Base-by-base conservation (phyloP, 1,140 invertebrate species). In the Ctenoplectra terminalis region DNA sequence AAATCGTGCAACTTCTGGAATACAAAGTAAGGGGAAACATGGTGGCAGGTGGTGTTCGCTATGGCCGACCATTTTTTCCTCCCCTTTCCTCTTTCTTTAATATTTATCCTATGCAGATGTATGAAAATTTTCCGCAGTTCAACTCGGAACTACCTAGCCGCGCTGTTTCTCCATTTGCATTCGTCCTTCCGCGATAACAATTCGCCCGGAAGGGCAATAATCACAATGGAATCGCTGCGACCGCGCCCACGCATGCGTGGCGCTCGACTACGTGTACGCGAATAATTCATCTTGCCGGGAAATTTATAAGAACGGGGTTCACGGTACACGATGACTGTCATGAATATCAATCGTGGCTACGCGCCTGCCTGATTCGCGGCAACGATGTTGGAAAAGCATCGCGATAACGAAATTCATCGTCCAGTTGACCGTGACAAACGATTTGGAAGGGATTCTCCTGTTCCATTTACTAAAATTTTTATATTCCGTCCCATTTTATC, bases 291-390 rank as follows among this genome's bases (percentile, higher is more conserved):
- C 29, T 69, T 50, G 29, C 23, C 26, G 54, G 9, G 43, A 46
- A 81, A 81, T 74, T 73, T 74, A 67, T 70, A 70, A 70, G 63
- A 84, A 84, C 56, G 52, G 69, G 63, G 67, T 73, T 71, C 37
- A 50, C 76, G 74, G 81, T 81, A 20, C 67, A 37, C 66, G 67
- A 58, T 67, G 63, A 43, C 74, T 80, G 82, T 69, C 72, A 69
- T 77, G 81, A 86, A 86, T 85, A 86, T n/a, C 67, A 81, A 85
- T 86, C 79, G 77, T 67, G 72, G 34, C 34, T 5, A n/a, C 61
- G 34, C 11, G 23, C 26, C 34, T 34, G 5, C n/a, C n/a, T 20
- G 63, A 66, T 43, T 64, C 34, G 31, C 34, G 37, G 13, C 13
- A 15, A 37, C 13, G 34, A n/a, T n/a, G n/a, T n/a, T 58, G 29